Evolutionary conservation across 2,797 vertebrate species (phyloP).

Genomic region (Sternarchorhynchus goeldii): DNA sequence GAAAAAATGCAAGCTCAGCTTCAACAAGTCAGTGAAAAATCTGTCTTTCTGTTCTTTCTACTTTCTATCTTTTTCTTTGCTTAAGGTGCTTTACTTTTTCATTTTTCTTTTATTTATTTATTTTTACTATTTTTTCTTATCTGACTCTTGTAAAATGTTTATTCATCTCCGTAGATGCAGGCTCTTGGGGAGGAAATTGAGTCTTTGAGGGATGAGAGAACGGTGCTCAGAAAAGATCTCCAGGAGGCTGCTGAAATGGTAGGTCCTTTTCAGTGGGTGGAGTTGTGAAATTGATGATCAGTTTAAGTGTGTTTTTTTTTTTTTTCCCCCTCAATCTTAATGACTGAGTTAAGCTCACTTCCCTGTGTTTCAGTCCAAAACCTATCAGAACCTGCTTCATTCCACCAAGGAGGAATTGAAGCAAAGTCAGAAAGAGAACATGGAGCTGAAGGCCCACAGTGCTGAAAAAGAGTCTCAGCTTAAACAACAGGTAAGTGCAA

Average conservation of each 20-base stretch:
- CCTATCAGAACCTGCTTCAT: constrained; percentile 48
- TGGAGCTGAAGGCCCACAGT: neutral
- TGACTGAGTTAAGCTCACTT: neutral
- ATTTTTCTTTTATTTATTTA: no score
- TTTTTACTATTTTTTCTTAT: neutral
- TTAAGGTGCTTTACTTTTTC: neutral
- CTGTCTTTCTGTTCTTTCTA: neutral
- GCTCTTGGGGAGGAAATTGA: constrained; percentile 43
- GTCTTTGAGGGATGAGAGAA: constrained; percentile 36
- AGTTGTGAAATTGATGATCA: neutral
- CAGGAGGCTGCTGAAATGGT: constrained; percentile 48
- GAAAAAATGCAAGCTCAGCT: constrained; percentile 22
- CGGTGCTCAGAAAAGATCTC: constrained; percentile 35
- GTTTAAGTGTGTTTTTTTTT: no score
- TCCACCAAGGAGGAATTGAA: constrained; percentile 46
- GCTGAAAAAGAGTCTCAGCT: constrained; percentile 22
- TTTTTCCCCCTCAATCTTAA: neutral
- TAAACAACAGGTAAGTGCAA: constrained; percentile 37
- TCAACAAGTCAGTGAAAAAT: constrained; percentile 27
- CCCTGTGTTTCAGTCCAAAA: constrained; percentile 34
- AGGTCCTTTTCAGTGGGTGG: neutral
- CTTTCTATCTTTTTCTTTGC: neutral
- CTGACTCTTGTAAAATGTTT: neutral
- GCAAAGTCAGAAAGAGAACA: constrained; percentile 42
- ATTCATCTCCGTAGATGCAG: constrained; percentile 21